Evolutionary conservation across 2,113 vertebrate species (phyloP).

Genomic region (Neodon shergylaensis): DNA sequence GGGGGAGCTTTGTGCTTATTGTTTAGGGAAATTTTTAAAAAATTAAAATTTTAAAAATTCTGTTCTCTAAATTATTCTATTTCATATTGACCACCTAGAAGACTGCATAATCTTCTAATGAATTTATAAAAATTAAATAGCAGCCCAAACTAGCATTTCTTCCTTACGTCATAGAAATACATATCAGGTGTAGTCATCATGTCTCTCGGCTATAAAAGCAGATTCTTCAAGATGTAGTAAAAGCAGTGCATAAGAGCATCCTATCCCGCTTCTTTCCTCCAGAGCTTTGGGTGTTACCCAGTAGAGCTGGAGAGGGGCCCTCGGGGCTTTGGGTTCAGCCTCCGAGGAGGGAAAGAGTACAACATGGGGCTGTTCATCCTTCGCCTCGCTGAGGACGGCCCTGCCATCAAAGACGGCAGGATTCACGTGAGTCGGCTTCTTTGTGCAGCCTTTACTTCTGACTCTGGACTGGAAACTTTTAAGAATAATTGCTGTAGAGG

Average conservation of each 20-base stretch:
- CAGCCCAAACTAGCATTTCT: not conserved
- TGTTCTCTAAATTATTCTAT: not conserved
- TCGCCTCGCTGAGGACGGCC: constrained; percentile 95
- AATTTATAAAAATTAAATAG: not conserved
- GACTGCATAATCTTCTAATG: not conserved
- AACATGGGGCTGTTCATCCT: constrained; percentile 99
- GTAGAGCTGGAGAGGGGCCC: constrained; percentile 95
- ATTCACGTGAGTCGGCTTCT: constrained; percentile 90
- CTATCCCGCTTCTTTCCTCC: fast-evolving
- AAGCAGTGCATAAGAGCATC: not conserved
- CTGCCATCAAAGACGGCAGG: constrained; percentile 94
- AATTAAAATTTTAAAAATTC: not conserved
- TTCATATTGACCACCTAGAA: not conserved
- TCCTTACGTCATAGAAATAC: not conserved
- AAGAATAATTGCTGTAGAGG: not conserved
- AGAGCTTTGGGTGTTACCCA: constrained; percentile 90
- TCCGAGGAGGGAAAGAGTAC: constrained; percentile 97
- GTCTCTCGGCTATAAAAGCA: not conserved
- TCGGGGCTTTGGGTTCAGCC: constrained; percentile 97
- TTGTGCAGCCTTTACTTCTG: not conserved
- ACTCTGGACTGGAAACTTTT: not conserved
- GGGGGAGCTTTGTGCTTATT: not conserved
- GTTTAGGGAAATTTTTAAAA: not conserved
- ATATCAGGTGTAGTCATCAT: fast-evolving
- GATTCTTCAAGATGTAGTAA: not conserved